phyloP scores from a whole-genome alignment of 2,113 vertebrate genomes.

The Atrichornis clamosus region DNA sequence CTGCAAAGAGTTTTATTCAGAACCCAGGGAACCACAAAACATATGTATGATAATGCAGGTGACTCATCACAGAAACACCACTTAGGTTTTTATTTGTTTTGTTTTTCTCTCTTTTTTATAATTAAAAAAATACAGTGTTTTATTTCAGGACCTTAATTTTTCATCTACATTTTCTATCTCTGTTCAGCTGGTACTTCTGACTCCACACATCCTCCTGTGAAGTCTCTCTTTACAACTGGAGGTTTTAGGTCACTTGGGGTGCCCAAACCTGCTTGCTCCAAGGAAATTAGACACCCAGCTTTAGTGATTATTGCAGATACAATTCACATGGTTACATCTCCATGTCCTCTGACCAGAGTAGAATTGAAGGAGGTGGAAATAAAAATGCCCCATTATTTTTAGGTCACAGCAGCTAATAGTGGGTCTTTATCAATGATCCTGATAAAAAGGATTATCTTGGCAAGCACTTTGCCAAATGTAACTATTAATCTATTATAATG shows the following conservation, averaged over 20 bases:
- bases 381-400: background rate
- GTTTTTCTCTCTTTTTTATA: background rate
- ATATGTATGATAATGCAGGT: background rate
- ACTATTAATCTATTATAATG: background rate
- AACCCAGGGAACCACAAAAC: background rate
- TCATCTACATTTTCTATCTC: background rate
- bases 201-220: background rate
- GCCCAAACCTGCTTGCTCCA: background rate
- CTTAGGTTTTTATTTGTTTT: background rate
- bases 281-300: background rate
- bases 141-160: background rate
- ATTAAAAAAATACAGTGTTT: background rate
- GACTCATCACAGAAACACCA: background rate
- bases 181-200: background rate
- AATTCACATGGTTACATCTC: background rate
- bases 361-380: background rate
- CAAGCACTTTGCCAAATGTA: constrained; percentile 1
- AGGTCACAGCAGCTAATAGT: background rate
- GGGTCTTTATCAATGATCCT: background rate
- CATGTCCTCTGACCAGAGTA: background rate
- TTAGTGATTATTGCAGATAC: background rate
- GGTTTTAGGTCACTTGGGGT: background rate
- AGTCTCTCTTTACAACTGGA: background rate
- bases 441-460: background rate
- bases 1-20: background rate